phyloP scores from a whole-genome alignment of 1,140 invertebrate genomes.

The Spodoptera litura region DNA sequence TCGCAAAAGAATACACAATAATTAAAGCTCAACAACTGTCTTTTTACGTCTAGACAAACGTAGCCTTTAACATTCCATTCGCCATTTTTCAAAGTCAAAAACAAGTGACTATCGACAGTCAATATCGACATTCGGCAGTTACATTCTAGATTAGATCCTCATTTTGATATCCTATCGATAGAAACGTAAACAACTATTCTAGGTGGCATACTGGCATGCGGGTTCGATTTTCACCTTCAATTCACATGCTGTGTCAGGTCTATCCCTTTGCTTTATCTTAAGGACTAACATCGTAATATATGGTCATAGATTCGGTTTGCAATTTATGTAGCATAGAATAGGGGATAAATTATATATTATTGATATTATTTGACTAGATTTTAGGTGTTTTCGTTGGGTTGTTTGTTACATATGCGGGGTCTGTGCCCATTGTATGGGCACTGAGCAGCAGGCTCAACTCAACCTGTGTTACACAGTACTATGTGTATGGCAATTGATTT shows the following conservation, averaged over 20 bases:
- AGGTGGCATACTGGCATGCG: not conserved
- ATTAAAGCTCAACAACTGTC: too few relatives aligned
- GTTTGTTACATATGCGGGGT: too few relatives aligned
- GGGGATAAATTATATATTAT: too few relatives aligned
- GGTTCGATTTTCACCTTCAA: conserved; percentile 38
- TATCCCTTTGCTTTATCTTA: not conserved
- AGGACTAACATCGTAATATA: not conserved
- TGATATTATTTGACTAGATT: too few relatives aligned
- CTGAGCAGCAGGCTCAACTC: too few relatives aligned
- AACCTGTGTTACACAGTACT: too few relatives aligned
- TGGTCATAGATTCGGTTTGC: not conserved
- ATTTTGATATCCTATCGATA: conserved; percentile 22
- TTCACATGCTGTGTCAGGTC: conserved; percentile 1
- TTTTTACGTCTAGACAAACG: too few relatives aligned
- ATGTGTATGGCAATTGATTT: too few relatives aligned
- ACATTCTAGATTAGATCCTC: conserved; percentile 30
- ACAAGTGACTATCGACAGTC: conserved; percentile 10
- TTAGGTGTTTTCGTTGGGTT: too few relatives aligned
- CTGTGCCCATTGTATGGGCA: too few relatives aligned
- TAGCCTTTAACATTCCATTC: not conserved
- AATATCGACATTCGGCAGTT: conserved; percentile 5
- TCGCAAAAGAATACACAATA: too few relatives aligned
- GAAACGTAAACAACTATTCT: conserved; percentile 4
- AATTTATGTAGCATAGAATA: not conserved
- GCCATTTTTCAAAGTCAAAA: conserved; percentile 2